phyloP scores from a whole-genome alignment of 53 echinoderm and acorn worm genomes.

The Hippasteria phrygiana region DNA sequence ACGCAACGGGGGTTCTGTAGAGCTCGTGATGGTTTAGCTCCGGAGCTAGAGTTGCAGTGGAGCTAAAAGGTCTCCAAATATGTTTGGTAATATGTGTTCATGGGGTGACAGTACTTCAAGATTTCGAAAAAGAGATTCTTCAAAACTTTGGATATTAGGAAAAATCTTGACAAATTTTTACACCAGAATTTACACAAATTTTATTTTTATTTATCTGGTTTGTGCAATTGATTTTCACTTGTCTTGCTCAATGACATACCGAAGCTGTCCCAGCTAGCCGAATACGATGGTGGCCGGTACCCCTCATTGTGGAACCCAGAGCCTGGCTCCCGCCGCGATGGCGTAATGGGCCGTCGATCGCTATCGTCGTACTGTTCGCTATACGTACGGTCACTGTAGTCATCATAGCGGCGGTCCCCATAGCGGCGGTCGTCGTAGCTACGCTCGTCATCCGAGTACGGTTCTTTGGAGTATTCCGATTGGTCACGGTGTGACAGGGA shows the following conservation, averaged over 20 bases:
- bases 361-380: slow-evolving; percentile 53
- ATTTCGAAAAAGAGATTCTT: too few species aligned
- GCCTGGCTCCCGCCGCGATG: slow-evolving; percentile 53
- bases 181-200: too few species aligned
- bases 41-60: too few species aligned
- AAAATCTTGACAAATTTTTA: too few species aligned
- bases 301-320: slow-evolving; percentile 74
- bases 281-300: slow-evolving; percentile 81
- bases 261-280: slow-evolving; percentile 88
- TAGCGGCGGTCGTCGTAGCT: slow-evolving; percentile 72
- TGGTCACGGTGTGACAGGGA: slow-evolving; percentile 55
- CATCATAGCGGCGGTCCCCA: slow-evolving; percentile 63
- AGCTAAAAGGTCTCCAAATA: too few species aligned
- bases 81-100: too few species aligned
- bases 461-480: slow-evolving; percentile 59
- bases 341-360: slow-evolving; percentile 60
- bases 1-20: too few species aligned
- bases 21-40: too few species aligned
- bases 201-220: too few species aligned
- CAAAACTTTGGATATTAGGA: too few species aligned
- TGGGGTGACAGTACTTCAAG: too few species aligned
- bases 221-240: too few species aligned
- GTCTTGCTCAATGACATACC: slow-evolving; percentile 34
- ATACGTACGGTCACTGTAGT: slow-evolving; percentile 62
- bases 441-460: slow-evolving; percentile 72